A percentile compares a stretch with the other conserved stretches of the same genome.
These are phyloP conservation scores for Dromas ardeola DNA, from an alignment of 2,113 vertebrate genomes.

Conservation along the genomic window DNA sequence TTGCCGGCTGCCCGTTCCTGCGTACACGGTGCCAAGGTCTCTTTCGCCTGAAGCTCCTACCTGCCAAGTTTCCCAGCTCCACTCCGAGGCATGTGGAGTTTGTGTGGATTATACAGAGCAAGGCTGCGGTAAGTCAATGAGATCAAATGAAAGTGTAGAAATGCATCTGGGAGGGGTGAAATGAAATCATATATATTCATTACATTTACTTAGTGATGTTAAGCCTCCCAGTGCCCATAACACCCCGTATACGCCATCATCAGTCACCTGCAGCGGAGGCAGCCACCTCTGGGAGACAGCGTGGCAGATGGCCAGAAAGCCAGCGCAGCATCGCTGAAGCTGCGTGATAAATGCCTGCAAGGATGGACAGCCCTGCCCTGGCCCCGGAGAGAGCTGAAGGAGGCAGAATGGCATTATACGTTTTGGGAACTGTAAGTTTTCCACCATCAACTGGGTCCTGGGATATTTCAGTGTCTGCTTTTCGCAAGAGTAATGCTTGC, in stretches of 20 bases:
- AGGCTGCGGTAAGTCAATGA: neutral
- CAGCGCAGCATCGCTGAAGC: fast-evolving
- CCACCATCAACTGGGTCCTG: fast-evolving
- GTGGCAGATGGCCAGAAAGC: neutral
- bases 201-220: neutral
- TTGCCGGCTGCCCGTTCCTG: neutral
- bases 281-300: neutral
- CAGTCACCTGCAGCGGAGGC: neutral
- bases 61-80: neutral
- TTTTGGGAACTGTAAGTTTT: neutral
- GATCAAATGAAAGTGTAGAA: neutral
- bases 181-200: slow-evolving; percentile 30
- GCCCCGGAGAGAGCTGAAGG: neutral
- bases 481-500: neutral
- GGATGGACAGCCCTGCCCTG: neutral
- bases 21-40: fast-evolving
- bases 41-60: neutral
- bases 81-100: fast-evolving
- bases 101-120: fast-evolving
- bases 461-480: neutral
- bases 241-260: neutral
- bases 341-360: neutral
- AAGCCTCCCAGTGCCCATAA: neutral
- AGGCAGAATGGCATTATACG: neutral
- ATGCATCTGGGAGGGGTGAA: neutral